A percentile compares a stretch with the other conserved stretches of the same genome.
Conservation (phyloP, 2,113 vertebrate species). For the Onychostruthus taczanowskii region DNA sequence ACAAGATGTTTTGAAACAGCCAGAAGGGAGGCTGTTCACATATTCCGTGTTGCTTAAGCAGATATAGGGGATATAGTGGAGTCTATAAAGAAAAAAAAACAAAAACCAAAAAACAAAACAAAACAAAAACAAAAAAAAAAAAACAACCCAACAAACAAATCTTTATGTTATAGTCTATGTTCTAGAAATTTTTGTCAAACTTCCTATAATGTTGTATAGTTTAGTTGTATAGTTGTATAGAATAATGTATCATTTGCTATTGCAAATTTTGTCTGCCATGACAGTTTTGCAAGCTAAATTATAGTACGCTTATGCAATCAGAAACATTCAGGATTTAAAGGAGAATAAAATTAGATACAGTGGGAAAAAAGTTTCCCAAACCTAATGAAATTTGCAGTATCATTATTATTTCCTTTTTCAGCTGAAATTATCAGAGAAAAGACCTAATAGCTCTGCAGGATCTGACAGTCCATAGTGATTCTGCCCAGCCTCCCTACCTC, state of each 20-base stretch:
- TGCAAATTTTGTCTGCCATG: background rate
- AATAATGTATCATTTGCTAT: background rate
- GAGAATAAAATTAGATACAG: constrained; percentile 7
- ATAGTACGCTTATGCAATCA: constrained; percentile 1
- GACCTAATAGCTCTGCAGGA: background rate
- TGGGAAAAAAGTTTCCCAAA: background rate
- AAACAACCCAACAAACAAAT: too few species aligned
- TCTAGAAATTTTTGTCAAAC: background rate
- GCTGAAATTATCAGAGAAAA: background rate
- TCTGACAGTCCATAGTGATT: background rate
- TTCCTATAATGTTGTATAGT: background rate
- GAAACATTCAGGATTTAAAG: background rate
- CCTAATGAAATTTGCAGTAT: background rate
- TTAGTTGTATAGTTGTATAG: background rate
- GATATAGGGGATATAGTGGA: background rate
- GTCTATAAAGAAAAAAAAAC: background rate
- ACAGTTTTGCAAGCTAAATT: constrained; percentile 27
- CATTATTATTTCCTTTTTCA: background rate
- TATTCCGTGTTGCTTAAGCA: background rate
- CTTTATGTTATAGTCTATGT: background rate
- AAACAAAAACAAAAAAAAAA: background rate
- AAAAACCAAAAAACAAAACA: too few species aligned
- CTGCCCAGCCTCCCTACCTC: background rate
- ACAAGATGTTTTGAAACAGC: background rate
- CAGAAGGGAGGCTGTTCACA: background rate